A percentile compares a stretch with the other conserved stretches of the same genome.
Evolutionary conservation across 2,797 vertebrate species (phyloP).

Genomic region (Acanthopagrus latus): DNA sequence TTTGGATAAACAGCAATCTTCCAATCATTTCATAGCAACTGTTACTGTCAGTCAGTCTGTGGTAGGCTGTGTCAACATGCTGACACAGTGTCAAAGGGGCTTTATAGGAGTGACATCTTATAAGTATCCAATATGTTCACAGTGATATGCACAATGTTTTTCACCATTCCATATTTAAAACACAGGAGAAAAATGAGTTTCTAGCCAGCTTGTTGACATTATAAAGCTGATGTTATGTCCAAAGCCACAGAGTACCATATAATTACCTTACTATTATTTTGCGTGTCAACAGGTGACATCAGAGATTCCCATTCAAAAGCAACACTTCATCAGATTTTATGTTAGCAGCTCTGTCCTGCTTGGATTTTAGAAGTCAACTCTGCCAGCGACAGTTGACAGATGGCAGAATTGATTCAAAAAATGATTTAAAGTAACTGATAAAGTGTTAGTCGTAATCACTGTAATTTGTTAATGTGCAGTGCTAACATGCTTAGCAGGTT

Average conservation of each 20-base stretch:
- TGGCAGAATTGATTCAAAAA: no score
- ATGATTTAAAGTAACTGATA: no score
- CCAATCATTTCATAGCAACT: neutral
- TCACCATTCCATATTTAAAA: neutral
- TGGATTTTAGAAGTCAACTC: neutral
- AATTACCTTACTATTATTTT: conserved; percentile 15
- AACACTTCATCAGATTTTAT: neutral
- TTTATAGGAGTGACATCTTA: neutral
- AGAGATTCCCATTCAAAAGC: neutral
- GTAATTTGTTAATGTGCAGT: no score
- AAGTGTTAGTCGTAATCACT: no score
- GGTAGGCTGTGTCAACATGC: neutral
- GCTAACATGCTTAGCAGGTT: no score
- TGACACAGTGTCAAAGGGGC: neutral
- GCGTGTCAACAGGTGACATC: neutral
- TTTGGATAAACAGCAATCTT: neutral
- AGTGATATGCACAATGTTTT: neutral
- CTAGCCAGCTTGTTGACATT: neutral
- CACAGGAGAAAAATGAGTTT: neutral
- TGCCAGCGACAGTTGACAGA: no score
- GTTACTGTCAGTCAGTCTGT: neutral
- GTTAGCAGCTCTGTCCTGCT: neutral
- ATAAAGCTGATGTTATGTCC: neutral
- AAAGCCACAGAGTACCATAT: neutral
- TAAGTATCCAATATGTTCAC: neutral